Evolutionary conservation across 2,888 invertebrate genomes (phyloP).

Genomic region (Papilio gigon): DNA sequence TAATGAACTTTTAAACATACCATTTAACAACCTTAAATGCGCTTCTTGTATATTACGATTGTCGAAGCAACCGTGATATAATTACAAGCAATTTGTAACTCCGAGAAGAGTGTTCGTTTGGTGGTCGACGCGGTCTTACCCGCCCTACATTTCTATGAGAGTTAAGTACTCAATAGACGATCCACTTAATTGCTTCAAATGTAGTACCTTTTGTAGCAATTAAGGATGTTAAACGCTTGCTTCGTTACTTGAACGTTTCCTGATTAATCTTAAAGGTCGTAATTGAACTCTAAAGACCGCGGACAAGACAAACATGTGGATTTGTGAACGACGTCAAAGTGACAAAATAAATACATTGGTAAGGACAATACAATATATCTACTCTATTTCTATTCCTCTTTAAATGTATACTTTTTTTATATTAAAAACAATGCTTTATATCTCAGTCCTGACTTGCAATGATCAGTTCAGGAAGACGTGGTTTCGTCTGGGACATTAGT

Average conservation of each 20-base stretch:
- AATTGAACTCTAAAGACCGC: constrained; percentile 59
- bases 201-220: constrained; percentile 62
- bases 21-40: constrained; percentile 12
- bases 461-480: too few species aligned
- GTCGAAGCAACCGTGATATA: constrained; percentile 42
- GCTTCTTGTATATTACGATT: constrained; percentile 34
- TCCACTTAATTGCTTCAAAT: constrained; percentile 63
- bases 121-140: constrained; percentile 52
- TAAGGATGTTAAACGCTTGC: constrained; percentile 62
- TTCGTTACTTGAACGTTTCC: constrained; percentile 55
- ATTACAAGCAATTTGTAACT: constrained; percentile 52
- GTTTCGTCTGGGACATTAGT: too few species aligned
- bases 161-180: constrained; percentile 56
- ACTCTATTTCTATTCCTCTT: neutral
- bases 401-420: neutral
- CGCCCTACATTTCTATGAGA: constrained; percentile 41
- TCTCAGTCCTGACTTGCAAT: too few species aligned
- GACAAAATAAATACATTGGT: constrained; percentile 24
- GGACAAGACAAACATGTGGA: constrained; percentile 60
- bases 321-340: constrained; percentile 39
- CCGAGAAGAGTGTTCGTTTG: constrained; percentile 48
- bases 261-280: constrained; percentile 68
- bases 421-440: neutral
- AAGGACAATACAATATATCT: neutral
- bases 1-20: neutral